These are phyloP conservation scores for Leucosticte australis DNA, from an alignment of 2,113 vertebrate genomes.

Conservation along the genomic window DNA sequence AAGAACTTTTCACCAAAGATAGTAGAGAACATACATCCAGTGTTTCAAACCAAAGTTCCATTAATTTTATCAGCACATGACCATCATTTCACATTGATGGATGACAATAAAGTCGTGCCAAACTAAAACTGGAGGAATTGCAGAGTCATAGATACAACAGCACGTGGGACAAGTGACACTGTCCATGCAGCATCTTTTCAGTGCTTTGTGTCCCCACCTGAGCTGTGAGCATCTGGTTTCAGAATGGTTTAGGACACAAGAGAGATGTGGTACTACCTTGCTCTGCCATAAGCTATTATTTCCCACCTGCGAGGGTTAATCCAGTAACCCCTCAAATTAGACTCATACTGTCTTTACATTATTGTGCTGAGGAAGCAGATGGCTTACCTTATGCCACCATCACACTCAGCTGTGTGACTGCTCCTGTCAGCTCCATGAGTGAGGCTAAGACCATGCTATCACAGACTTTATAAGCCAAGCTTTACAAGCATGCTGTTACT, in stretches of 20 bases:
- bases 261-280: neutral
- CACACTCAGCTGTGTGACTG: neutral
- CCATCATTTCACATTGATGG: neutral
- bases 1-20: neutral
- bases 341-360: neutral
- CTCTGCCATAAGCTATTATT: neutral
- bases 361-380: neutral
- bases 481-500: neutral
- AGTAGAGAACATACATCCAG: neutral
- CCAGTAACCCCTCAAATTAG: neutral
- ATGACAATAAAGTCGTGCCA: neutral
- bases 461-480: neutral
- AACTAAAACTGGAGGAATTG: neutral
- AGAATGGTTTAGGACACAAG: neutral
- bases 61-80: neutral
- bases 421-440: neutral
- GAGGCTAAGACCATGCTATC: neutral
- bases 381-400: neutral
- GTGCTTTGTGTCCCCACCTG: neutral
- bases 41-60: neutral
- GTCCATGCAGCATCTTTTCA: neutral
- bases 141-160: neutral
- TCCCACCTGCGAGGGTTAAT: neutral
- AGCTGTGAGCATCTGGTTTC: neutral
- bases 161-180: neutral